A percentile compares a stretch with the other conserved stretches of the same genome.
These are phyloP conservation scores for Anoura caudifer DNA, from an alignment of 2,113 vertebrate species.

Conservation along the genomic window DNA sequence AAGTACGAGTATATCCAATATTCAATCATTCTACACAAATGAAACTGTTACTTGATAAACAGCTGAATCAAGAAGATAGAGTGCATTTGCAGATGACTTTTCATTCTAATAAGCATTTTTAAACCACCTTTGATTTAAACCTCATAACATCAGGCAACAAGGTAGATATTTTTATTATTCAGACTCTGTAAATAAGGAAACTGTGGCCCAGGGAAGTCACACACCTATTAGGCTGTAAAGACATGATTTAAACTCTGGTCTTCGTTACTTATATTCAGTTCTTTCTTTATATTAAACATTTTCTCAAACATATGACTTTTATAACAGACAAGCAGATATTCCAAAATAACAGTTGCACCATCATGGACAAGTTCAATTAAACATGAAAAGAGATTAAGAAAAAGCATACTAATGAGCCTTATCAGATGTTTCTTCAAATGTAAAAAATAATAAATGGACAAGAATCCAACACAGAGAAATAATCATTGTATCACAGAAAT, in stretches of 20 bases:
- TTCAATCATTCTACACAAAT: not conserved
- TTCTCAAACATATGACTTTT: not conserved
- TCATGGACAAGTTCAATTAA: not conserved
- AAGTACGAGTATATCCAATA: not conserved
- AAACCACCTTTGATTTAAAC: not conserved
- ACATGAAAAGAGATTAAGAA: not conserved
- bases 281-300: not conserved
- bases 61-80: not conserved
- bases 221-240: not conserved
- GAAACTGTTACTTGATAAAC: not conserved
- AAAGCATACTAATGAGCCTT: not conserved
- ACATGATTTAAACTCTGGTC: not conserved
- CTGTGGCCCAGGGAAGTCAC: not conserved
- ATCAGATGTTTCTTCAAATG: not conserved
- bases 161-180: not conserved
- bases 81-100: not conserved
- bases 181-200: not conserved
- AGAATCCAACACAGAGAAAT: not conserved
- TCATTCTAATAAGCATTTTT: conserved; percentile 4
- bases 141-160: not conserved
- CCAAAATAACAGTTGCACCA: not conserved
- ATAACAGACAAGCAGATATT: not conserved
- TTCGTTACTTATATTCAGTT: not conserved
- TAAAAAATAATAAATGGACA: not conserved
- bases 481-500: not conserved